Evolutionary conservation across 2,888 invertebrate species (phyloP).

Genomic region (Rhogogaster chlorosoma): DNA sequence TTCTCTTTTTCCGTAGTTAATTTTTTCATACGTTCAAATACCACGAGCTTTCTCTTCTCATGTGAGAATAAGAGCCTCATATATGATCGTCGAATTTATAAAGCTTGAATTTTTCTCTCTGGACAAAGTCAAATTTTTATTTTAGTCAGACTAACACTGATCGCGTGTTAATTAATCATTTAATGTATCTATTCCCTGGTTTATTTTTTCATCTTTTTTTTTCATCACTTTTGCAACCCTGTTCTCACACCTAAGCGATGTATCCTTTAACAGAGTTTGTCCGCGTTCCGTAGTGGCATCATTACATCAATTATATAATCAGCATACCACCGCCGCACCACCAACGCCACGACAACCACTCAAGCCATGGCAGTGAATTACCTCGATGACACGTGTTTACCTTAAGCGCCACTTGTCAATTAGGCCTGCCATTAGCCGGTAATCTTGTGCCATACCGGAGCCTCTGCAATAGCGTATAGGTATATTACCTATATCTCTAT

Average conservation of each 20-base stretch:
- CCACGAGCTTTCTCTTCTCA: too few species aligned
- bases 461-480: not conserved
- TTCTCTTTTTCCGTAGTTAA: not conserved
- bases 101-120: too few species aligned
- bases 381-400: slow-evolving; percentile 74
- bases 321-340: slow-evolving; percentile 48
- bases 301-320: slow-evolving; percentile 50
- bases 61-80: too few species aligned
- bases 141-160: too few species aligned
- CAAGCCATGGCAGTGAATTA: slow-evolving; percentile 48
- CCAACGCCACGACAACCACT: slow-evolving; percentile 49
- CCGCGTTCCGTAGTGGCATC: slow-evolving; percentile 39
- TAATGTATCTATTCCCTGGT: not conserved
- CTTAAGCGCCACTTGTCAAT: slow-evolving; percentile 71
- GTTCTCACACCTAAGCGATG: slow-evolving; percentile 3
- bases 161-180: not conserved
- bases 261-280: slow-evolving; percentile 35
- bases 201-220: not conserved
- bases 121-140: too few species aligned
- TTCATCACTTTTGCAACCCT: not conserved
- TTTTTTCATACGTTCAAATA: not conserved
- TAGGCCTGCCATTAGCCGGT: slow-evolving; percentile 66
- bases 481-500: not conserved
- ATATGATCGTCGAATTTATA: too few species aligned
- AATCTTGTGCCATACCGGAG: slow-evolving; percentile 47